These are phyloP conservation scores for Pristionchus japonicus DNA, from an alignment of 2,888 invertebrate genomes.

Conservation along the genomic window DNA sequence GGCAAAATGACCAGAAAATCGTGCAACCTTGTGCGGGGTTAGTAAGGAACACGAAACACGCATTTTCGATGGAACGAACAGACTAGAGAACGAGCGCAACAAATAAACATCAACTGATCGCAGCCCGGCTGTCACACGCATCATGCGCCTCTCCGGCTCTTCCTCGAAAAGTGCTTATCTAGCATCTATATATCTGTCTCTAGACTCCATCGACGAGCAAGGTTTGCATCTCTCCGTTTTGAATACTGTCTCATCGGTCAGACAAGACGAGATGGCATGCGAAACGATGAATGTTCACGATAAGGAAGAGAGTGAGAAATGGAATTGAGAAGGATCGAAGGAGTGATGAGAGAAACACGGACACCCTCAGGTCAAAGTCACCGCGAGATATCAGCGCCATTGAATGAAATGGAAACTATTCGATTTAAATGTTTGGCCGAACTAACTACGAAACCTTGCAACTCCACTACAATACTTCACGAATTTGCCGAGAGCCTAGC, in stretches of 20 bases:
- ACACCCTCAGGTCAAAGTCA: neutral
- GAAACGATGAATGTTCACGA: neutral
- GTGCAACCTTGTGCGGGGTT: neutral
- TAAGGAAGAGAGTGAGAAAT: neutral
- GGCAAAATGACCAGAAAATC: neutral
- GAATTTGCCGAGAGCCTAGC: neutral
- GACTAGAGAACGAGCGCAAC: neutral
- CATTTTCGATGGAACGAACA: no score
- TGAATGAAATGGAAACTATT: neutral
- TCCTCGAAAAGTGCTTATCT: conserved; percentile 35
- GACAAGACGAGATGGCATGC: neutral
- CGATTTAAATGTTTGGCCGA: neutral
- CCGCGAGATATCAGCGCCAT: neutral
- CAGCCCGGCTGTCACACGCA: neutral
- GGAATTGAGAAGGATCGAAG: neutral
- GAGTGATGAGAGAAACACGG: neutral
- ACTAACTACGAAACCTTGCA: neutral
- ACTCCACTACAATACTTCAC: neutral
- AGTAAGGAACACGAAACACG: neutral
- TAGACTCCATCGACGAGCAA: neutral
- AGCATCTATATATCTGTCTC: no score
- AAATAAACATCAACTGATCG: neutral
- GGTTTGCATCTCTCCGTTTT: no score
- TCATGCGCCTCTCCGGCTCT: neutral
- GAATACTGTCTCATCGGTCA: neutral